These are phyloP conservation scores for Heterohyrax brucei DNA, from an alignment of 2,797 vertebrate genomes.

Conservation along the genomic window DNA sequence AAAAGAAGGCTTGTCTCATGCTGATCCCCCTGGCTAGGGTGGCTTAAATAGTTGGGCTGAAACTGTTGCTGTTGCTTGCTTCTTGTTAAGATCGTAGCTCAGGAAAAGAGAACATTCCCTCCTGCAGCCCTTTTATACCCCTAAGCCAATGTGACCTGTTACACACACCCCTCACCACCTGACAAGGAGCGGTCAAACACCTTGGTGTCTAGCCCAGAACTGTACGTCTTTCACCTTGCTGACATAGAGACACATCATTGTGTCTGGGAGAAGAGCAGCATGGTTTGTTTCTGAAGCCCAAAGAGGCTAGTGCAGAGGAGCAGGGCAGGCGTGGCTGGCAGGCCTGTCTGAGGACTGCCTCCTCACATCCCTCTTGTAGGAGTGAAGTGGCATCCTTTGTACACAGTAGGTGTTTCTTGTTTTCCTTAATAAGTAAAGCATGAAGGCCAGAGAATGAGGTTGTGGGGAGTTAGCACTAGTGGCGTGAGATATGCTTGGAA, in stretches of 20 bases:
- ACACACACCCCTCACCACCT: neutral
- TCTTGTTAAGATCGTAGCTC: neutral
- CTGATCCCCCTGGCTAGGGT: neutral
- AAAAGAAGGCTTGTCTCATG: neutral
- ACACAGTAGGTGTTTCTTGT: neutral
- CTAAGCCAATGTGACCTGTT: neutral
- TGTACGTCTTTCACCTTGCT: neutral
- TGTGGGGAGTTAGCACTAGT: rapidly evolving
- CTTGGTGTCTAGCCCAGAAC: neutral
- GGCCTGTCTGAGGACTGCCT: neutral
- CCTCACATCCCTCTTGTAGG: neutral
- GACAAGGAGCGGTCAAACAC: neutral
- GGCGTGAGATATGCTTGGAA: neutral
- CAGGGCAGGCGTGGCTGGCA: neutral
- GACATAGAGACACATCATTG: neutral
- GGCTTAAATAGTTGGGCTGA: neutral
- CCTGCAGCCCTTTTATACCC: neutral
- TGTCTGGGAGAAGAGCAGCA: no score
- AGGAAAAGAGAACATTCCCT: neutral
- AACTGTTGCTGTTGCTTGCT: neutral
- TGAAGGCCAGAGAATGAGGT: neutral
- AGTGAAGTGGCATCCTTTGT: neutral
- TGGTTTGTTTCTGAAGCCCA: neutral
- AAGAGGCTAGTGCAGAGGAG: neutral
- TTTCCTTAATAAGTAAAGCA: neutral